phyloP scores from a whole-genome alignment of 2,888 invertebrate genomes.

The Barypeithes pellucidus region DNA sequence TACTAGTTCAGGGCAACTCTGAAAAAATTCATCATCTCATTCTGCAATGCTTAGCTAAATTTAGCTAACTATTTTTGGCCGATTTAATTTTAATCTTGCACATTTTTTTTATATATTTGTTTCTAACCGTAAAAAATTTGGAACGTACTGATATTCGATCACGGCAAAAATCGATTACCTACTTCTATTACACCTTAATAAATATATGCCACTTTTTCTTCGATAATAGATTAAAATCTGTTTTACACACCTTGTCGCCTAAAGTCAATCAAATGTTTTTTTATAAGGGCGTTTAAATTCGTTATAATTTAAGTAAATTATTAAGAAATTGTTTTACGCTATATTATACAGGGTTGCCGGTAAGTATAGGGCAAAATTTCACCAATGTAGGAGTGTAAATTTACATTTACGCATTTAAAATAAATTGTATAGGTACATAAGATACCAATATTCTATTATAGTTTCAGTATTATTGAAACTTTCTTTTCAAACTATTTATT shows the following conservation, averaged over 20 bases:
- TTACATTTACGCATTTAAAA: too few relatives aligned
- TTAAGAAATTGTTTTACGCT: too few relatives aligned
- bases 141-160: conserved; percentile 8
- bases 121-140: conserved; percentile 1
- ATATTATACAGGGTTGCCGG: too few relatives aligned
- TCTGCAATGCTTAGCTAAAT: neutral
- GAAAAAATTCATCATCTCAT: neutral
- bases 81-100: neutral
- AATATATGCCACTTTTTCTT: conserved; percentile 10
- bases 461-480: too few relatives aligned
- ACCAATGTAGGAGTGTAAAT: too few relatives aligned
- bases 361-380: too few relatives aligned
- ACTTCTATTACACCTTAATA: conserved; percentile 1
- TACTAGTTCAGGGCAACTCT: neutral
- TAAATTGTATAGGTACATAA: too few relatives aligned
- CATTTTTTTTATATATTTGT: neutral
- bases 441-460: too few relatives aligned
- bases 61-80: neutral
- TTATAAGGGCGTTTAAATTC: conserved; percentile 1
- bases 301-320: neutral
- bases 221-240: conserved; percentile 13
- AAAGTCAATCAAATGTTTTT: neutral
- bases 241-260: conserved; percentile 14
- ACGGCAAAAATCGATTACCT: neutral
- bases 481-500: too few relatives aligned